These are phyloP conservation scores for Emydura subglobosa DNA, from an alignment of 2,113 vertebrate genomes.

Conservation along the genomic window DNA sequence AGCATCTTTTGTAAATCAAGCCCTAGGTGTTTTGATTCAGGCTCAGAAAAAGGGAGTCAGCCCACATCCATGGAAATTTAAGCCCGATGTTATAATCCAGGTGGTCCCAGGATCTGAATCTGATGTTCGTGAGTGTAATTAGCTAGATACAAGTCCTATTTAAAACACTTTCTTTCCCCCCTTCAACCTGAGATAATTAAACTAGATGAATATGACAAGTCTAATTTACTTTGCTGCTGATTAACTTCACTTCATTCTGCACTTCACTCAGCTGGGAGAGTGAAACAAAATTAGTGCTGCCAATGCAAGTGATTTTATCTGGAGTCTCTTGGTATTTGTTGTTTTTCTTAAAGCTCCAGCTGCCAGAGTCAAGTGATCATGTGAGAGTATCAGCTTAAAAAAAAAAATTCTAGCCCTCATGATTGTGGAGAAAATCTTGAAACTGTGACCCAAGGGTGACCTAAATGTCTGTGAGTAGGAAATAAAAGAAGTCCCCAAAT, in stretches of 20 bases:
- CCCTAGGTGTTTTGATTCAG: neutral
- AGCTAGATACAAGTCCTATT: neutral
- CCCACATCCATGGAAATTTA: neutral
- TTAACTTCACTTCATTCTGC: neutral
- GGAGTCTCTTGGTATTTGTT: neutral
- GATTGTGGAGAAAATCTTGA: neutral
- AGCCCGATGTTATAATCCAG: neutral
- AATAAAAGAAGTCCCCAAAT: neutral
- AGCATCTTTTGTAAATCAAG: neutral
- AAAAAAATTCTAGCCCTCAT: neutral
- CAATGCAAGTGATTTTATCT: neutral
- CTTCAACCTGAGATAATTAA: neutral
- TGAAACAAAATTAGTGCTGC: neutral
- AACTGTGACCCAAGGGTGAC: neutral
- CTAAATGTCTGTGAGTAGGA: neutral
- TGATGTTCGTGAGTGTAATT: neutral
- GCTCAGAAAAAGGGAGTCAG: neutral
- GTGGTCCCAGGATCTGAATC: neutral
- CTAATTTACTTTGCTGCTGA: neutral
- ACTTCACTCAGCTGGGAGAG: neutral
- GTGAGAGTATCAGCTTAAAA: neutral
- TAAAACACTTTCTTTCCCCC: neutral
- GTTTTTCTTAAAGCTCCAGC: neutral
- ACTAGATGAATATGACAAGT: neutral
- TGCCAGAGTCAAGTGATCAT: neutral